Evolutionary conservation across 2,113 vertebrate genomes (phyloP).

Genomic region (Pyrgilauda ruficollis): DNA sequence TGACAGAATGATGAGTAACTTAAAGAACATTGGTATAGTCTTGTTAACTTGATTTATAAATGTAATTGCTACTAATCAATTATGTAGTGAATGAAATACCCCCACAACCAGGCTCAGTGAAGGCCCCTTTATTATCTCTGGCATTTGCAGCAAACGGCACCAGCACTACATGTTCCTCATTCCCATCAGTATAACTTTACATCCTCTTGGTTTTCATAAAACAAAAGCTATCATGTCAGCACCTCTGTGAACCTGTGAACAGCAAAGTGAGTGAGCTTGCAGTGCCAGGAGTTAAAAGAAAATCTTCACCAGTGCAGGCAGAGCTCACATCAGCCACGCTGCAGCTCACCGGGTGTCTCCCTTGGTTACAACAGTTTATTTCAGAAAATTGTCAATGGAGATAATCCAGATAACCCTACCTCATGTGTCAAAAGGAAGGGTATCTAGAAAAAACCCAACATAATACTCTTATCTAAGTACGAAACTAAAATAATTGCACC

Average conservation of each 20-base stretch:
- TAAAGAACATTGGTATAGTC: background rate
- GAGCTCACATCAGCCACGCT: background rate
- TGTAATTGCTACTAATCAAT: background rate
- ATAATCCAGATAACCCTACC: background rate
- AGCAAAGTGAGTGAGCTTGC: background rate
- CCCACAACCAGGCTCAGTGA: background rate
- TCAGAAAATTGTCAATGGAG: background rate
- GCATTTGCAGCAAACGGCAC: background rate
- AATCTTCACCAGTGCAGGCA: background rate
- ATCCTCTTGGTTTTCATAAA: background rate
- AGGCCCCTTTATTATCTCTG: background rate
- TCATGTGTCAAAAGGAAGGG: background rate
- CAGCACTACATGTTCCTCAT: background rate
- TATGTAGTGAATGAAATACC: background rate
- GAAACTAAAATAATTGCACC: background rate
- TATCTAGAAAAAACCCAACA: background rate
- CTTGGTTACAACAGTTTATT: background rate
- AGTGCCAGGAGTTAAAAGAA: background rate
- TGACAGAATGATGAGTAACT: background rate
- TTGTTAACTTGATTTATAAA: constrained; percentile 7
- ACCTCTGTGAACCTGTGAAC: background rate
- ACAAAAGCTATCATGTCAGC: background rate
- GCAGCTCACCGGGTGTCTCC: background rate
- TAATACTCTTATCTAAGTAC: background rate
- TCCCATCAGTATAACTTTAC: background rate